Evolutionary conservation across 1,140 invertebrate genomes (phyloP), one percentile per base, ranked within the genome.

Genomic region (Procambarus virginalis): DNA sequence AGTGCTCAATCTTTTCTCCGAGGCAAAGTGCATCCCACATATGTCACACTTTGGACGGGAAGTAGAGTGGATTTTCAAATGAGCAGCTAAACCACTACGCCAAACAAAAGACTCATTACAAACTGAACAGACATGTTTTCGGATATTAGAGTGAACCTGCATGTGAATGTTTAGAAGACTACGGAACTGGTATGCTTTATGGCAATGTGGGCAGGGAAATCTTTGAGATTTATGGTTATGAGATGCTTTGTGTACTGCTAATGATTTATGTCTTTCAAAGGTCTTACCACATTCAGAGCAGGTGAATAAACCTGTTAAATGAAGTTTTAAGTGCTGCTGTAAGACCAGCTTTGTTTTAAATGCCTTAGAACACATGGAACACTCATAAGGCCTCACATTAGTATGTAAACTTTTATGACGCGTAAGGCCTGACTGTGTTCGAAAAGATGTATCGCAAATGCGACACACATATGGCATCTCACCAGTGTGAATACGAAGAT

Each of bases 311-410:
- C 79, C 87, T 9, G 87, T 89, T 20, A 89, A 68, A 55, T 89
- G 87, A 51, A 89, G 76, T 55, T 89, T 89, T 46, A 89, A 64
- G n/a, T 89, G 87, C 55, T 84, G 87, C 58, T 89, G 87, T 22
- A 89, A 48, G 17, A 89, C 87, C 3, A 89, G 22, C 20, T 89
- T 89, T 46, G 87, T 84, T 70, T 89, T 89, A 48, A 89, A 89
- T 22, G 73, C 60, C 51, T 89, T 89, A 17, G 87, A 68, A 64
- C 87, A 89, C 58, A 89, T 84, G 60, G 87, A 89, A 79, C 87
- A 89, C 58, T 89, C 82, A 51, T 58, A 78, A 34, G 87, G 87
- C 34, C 87, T 68, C 4, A 34, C 81, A 22, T 49, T 64, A n/a
- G 81, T 77, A 81, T 89, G 87, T n/a, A 68, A 83, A 55, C 73